A percentile compares a stretch with the other conserved stretches of the same genome.
These are phyloP conservation scores for Parauchenoglanis punctatus DNA, from an alignment of 2,797 vertebrate genomes.

Conservation along the genomic window DNA sequence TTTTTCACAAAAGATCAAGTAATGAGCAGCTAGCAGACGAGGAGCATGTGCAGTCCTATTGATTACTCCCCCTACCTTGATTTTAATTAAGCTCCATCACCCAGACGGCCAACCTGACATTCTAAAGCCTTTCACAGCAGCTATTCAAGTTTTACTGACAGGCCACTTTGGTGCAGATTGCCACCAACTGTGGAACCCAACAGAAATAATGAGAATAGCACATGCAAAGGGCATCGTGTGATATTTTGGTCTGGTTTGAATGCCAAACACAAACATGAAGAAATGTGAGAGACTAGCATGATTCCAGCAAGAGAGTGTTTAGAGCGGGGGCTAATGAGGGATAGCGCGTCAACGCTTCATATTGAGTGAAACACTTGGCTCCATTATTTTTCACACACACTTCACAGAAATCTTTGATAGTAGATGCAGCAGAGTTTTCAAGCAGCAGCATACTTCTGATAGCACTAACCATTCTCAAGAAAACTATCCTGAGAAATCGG, in stretches of 20 bases:
- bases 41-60: constrained; percentile 55
- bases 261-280: constrained; percentile 33
- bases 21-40: constrained; percentile 30
- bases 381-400: neutral
- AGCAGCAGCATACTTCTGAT: neutral
- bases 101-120: constrained; percentile 59
- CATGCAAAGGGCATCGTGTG: constrained; percentile 36
- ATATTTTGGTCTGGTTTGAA: constrained; percentile 40
- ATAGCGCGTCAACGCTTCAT: neutral
- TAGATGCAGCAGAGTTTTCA: neutral
- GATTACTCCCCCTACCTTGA: constrained; percentile 61
- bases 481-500: neutral
- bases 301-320: neutral
- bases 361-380: constrained; percentile 19
- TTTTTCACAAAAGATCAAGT: constrained; percentile 25
- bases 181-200: constrained; percentile 30
- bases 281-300: constrained; percentile 19
- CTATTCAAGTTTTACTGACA: constrained; percentile 39
- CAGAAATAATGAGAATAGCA: constrained; percentile 38
- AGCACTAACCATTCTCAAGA: neutral
- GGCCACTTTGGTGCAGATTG: constrained; percentile 39
- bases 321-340: neutral
- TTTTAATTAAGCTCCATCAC: constrained; percentile 56
- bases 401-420: neutral
- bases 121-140: constrained; percentile 46